These are phyloP conservation scores for Sebastes oblongus DNA, from an alignment of 2,797 vertebrate species.

Conservation along the genomic window DNA sequence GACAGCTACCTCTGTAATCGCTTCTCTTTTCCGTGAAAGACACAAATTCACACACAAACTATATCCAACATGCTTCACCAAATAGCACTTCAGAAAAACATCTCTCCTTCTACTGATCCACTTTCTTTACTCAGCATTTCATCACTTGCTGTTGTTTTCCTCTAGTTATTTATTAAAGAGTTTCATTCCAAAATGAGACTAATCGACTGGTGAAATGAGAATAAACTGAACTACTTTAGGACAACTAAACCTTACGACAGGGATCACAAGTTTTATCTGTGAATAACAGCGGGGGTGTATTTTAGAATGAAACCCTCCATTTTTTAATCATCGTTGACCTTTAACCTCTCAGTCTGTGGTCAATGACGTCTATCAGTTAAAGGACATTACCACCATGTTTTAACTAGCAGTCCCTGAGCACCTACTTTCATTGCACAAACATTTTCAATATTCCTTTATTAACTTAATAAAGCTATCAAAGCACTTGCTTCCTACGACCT, in stretches of 20 bases:
- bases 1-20: conserved; percentile 14
- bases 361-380: conserved; percentile 43
- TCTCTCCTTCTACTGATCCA: conserved; percentile 3
- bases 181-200: conserved; percentile 27
- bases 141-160: conserved; percentile 28
- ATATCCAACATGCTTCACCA: conserved; percentile 59
- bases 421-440: conserved; percentile 73
- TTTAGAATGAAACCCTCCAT: conserved; percentile 37
- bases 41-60: conserved; percentile 56
- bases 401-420: conserved; percentile 78
- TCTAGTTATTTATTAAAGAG: neutral
- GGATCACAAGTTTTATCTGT: neutral
- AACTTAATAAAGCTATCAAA: conserved; percentile 75
- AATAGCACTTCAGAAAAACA: conserved; percentile 46
- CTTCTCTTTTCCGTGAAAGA: conserved; percentile 25
- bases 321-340: conserved; percentile 7
- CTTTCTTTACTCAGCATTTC: neutral
- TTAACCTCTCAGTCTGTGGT: conserved; percentile 18
- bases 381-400: conserved; percentile 35
- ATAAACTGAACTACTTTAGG: neutral
- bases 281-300: neutral
- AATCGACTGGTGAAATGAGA: neutral
- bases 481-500: conserved; percentile 34
- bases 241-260: neutral
- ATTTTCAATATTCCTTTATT: conserved; percentile 41